Evolutionary conservation across 2,113 vertebrate species (phyloP).

Genomic region (Bos taurus): DNA sequence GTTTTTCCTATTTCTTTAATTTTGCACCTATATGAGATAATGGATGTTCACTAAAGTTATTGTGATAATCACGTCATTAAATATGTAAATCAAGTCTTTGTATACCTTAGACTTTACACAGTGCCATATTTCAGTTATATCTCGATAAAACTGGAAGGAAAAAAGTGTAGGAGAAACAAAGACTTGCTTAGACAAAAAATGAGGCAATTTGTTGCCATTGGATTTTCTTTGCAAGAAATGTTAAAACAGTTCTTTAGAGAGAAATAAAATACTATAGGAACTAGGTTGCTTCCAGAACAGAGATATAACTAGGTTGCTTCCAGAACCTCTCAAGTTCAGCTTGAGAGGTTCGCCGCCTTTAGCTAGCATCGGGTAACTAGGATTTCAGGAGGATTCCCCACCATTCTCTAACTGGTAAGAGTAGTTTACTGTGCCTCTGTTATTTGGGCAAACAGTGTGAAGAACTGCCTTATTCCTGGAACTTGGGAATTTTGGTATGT

Average conservation of each 20-base stretch:
- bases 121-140: not conserved
- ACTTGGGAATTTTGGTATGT: not conserved
- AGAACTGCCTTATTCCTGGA: not conserved
- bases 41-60: not conserved
- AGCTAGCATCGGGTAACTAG: not conserved
- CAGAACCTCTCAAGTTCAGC: not conserved
- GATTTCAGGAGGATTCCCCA: not conserved
- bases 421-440: not conserved
- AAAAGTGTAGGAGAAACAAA: not conserved
- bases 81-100: not conserved
- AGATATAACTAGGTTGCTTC: not conserved
- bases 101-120: not conserved
- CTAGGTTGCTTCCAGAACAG: not conserved
- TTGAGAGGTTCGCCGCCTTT: not conserved
- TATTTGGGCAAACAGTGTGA: not conserved
- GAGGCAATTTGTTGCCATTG: not conserved
- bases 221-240: not conserved
- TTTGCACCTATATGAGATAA: not conserved
- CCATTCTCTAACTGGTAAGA: not conserved
- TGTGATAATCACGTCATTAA: not conserved
- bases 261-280: not conserved
- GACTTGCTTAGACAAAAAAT: not conserved
- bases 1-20: not conserved
- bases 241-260: not conserved
- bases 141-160: not conserved